Conservation (phyloP, 37 sponge, comb jelly and placozoan species). For the Cladorhizidae sp. region DNA sequence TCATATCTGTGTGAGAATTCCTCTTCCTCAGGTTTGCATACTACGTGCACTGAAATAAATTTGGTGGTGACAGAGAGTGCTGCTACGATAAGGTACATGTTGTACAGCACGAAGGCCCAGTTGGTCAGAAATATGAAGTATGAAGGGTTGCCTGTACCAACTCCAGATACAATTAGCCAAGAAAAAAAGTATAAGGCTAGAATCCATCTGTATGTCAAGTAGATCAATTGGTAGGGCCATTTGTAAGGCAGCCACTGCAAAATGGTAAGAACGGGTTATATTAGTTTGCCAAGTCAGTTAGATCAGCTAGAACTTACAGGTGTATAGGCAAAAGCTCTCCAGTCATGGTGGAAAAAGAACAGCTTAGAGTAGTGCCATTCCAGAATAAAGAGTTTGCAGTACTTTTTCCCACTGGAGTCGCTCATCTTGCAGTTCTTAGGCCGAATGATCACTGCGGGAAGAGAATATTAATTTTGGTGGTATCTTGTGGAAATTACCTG, state of each 20-base stretch:
- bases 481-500: too few species aligned
- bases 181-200: constrained; percentile 45
- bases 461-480: too few species aligned
- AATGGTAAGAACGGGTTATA: background rate
- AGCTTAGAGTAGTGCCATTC: constrained; percentile 37
- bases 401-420: background rate
- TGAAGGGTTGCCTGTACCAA: constrained; percentile 14
- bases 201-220: constrained; percentile 55
- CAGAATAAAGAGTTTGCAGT: background rate
- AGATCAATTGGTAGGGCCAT: constrained; percentile 44
- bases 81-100: constrained; percentile 39
- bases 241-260: constrained; percentile 74
- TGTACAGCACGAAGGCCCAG: constrained; percentile 51
- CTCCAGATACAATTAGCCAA: constrained; percentile 38
- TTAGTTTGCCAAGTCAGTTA: background rate
- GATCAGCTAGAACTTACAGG: constrained; percentile 42
- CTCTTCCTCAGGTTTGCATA: background rate
- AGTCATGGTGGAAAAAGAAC: constrained; percentile 26
- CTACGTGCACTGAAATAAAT: constrained; percentile 8
- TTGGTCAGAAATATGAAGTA: constrained; percentile 74
- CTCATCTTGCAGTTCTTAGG: too few species aligned
- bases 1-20: background rate
- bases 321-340: constrained; percentile 54
- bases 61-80: constrained; percentile 42
- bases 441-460: too few species aligned